Base-by-base conservation (phyloP, 1,140 invertebrate species). In the Caenorhabditis brenneri region DNA sequence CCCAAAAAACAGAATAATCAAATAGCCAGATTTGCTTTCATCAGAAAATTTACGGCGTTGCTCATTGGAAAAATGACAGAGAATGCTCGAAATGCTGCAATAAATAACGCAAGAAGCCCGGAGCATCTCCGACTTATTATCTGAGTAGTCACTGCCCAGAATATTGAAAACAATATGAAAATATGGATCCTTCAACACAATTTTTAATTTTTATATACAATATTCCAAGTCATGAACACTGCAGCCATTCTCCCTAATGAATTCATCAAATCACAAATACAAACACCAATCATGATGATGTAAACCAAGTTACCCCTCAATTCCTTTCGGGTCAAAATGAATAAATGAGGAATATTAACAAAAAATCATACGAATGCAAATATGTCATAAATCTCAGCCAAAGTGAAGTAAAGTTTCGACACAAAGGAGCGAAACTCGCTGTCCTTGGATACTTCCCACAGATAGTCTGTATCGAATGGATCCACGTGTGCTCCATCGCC, bases 241-340 rank as follows among this genome's bases (percentile, higher is more conserved):
- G 12, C 6, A 0, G 15, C 16, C 1, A 65, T 65, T n/a, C 36
- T 65, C 1, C 15, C 58, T 4, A 39, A 3, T 2, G 58, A 33
- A 19, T 65, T 29, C 15, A 36, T 2, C 0, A 65, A 36, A 39
- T 65, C 58, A 39, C 58, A 36, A 5, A 65, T 9, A 16, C 58
- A 65, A n/a, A 65, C 36, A 16, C 58, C 58, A 39, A 65, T 65
- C 58, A 65, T 65, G 31, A 65, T 39, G 58, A 65, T 33, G 31
- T 65, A 65, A 9, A 65, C 33, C 16, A 65, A 33, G 19, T 65
- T 65, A 15, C 10, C 3, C 16, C 58, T 33, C 31, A 65, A 65
- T 36, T 65, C 58, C 22, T 65, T 65, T 33, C 16, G 58, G 0
- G 15, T 15, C n/a, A 65, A n/a, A 19, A 65, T n/a, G 31, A 33